A percentile compares a stretch with the other conserved stretches of the same genome.
These are phyloP conservation scores for Pegea sp. DNA, from an alignment of 23 tunicate genomes.

Conservation along the genomic window DNA sequence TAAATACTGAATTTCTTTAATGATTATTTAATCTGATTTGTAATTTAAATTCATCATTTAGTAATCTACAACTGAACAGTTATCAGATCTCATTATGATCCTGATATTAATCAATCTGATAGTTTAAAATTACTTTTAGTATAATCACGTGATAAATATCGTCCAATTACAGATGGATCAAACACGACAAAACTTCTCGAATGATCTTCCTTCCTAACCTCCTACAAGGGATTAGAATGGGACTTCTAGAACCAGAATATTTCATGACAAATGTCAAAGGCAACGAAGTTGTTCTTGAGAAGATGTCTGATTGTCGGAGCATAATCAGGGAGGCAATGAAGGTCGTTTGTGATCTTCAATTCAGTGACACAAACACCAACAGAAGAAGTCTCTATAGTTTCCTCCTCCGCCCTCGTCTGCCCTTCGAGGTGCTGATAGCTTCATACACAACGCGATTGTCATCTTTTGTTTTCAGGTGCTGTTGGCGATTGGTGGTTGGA, in stretches of 20 bases:
- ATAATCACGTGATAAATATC: no score
- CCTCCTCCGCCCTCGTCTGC: slow-evolving; percentile 55
- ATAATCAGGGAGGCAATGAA: slow-evolving; percentile 68
- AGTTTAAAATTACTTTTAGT: no score
- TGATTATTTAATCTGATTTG: neutral
- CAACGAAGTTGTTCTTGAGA: slow-evolving; percentile 36
- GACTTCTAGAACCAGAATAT: slow-evolving; percentile 72
- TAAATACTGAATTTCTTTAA: neutral
- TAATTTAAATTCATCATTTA: neutral
- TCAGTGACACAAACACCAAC: slow-evolving; percentile 14
- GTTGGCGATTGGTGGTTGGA: slow-evolving; percentile 92
- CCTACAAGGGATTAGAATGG: slow-evolving; percentile 36
- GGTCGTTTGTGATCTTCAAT: slow-evolving; percentile 60
- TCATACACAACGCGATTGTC: no score
- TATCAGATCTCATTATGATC: neutral
- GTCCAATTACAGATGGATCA: slow-evolving; percentile 38
- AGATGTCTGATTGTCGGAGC: slow-evolving; percentile 40
- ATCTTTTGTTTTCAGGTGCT: no score
- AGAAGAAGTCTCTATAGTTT: slow-evolving; percentile 11
- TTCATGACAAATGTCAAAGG: slow-evolving; percentile 92
- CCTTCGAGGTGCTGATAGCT: slow-evolving; percentile 22
- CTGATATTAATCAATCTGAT: no score
- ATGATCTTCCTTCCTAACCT: slow-evolving; percentile 13
- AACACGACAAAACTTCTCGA: slow-evolving; percentile 30
- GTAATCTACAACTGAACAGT: neutral